Conservation (phyloP, 2,797 vertebrate species). For the Acanthiza pusilla region DNA sequence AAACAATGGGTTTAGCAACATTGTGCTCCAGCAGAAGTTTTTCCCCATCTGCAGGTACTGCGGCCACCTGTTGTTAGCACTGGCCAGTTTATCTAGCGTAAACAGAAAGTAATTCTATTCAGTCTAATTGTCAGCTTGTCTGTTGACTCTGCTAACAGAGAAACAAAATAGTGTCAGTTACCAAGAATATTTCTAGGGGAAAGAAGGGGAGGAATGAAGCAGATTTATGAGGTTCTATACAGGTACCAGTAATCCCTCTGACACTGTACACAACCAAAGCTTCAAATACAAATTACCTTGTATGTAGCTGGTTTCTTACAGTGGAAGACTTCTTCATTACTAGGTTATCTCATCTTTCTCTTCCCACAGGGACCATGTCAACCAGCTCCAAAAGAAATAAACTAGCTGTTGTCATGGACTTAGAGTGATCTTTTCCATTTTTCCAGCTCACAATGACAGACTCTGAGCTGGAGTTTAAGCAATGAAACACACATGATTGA, state of each 20-base stretch:
- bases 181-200: neutral
- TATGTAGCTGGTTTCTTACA: neutral
- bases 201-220: neutral
- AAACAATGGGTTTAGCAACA: neutral
- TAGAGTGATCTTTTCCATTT: neutral
- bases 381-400: neutral
- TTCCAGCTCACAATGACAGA: neutral
- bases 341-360: neutral
- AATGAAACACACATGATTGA: neutral
- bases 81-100: constrained; percentile 4
- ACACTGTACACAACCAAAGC: neutral
- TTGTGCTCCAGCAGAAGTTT: neutral
- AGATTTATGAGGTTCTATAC: neutral
- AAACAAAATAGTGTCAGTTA: neutral
- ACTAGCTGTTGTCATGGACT: neutral
- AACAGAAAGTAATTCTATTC: constrained; percentile 65
- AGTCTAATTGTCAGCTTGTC: neutral
- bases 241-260: neutral
- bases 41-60: neutral
- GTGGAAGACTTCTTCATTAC: neutral
- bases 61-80: constrained; percentile 22
- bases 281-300: neutral
- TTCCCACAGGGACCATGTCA: neutral
- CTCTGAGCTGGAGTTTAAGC: neutral
- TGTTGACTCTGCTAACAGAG: neutral